phyloP scores from a whole-genome alignment of 2,888 invertebrate species.

The Phasia obesa region DNA sequence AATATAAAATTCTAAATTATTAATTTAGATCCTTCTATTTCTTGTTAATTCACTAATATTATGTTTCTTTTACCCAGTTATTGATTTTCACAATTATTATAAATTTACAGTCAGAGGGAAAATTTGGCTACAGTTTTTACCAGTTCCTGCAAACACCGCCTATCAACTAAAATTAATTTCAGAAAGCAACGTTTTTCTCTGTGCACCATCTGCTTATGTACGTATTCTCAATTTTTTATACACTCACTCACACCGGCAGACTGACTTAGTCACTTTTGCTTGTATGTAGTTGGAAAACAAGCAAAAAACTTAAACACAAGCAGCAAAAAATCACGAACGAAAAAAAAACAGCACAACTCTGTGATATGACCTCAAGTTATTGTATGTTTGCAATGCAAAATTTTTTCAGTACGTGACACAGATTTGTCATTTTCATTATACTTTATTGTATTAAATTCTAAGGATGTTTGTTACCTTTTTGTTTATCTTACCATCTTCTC shows the following conservation, averaged over 20 bases:
- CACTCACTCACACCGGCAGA: constrained; percentile 11
- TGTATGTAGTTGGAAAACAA: constrained; percentile 3
- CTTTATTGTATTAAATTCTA: too few species aligned
- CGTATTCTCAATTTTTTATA: not conserved
- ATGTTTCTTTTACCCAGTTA: too few species aligned
- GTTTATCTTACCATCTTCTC: too few species aligned
- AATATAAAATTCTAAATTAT: too few species aligned
- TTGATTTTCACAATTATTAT: too few species aligned
- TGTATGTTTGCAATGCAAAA: constrained; percentile 50
- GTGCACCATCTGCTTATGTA: too few species aligned
- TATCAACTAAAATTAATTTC: not conserved
- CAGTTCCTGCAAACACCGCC: not conserved
- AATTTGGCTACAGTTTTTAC: too few species aligned
- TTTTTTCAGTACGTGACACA: constrained; percentile 61
- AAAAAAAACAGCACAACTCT: constrained; percentile 30
- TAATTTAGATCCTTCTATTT: too few species aligned
- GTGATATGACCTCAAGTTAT: constrained; percentile 63
- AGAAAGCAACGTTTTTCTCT: not conserved
- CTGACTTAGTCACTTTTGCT: constrained; percentile 34
- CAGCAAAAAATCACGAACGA: not conserved
- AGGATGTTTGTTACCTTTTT: too few species aligned
- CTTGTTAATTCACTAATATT: too few species aligned
- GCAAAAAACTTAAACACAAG: not conserved
- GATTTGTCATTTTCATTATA: constrained; percentile 39
- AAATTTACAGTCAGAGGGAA: too few species aligned